These are phyloP conservation scores for Dendrocincla fuliginosa DNA, from an alignment of 2,797 vertebrate species.

Conservation along the genomic window DNA sequence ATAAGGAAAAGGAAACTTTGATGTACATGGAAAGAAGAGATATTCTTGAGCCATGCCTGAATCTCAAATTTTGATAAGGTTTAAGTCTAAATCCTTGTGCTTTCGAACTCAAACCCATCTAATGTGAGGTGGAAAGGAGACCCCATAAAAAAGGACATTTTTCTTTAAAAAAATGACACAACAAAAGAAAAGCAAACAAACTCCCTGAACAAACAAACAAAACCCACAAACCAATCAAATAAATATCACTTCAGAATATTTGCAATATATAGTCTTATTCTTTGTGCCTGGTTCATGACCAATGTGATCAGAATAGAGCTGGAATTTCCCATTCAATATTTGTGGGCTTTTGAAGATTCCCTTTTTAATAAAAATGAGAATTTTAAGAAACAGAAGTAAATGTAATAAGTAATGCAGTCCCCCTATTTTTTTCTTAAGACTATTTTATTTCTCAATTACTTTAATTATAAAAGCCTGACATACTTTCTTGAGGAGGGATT, in stretches of 20 bases:
- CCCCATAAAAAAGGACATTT: rapidly evolving
- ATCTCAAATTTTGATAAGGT: background rate
- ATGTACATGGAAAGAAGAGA: background rate
- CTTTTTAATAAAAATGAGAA: background rate
- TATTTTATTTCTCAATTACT: background rate
- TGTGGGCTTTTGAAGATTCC: background rate
- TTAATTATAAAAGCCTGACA: background rate
- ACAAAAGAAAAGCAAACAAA: background rate
- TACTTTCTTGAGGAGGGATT: background rate
- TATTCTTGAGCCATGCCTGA: background rate
- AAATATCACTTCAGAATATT: background rate
- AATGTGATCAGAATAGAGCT: background rate
- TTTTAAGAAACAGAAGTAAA: background rate
- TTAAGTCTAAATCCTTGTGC: background rate
- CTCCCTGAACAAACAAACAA: too few species aligned
- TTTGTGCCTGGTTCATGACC: background rate
- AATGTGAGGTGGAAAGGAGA: background rate
- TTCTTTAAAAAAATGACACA: background rate
- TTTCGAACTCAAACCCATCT: background rate
- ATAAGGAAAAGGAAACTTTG: background rate
- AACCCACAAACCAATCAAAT: background rate
- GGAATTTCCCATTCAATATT: background rate
- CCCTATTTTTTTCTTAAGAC: background rate
- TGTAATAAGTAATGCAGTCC: background rate
- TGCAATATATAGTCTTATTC: background rate